Percentiles rank a stretch among this genome's conserved stretches.
These are phyloP conservation scores for Junco hyemalis DNA, from an alignment of 2,113 vertebrate genomes.

Conservation along the genomic window DNA sequence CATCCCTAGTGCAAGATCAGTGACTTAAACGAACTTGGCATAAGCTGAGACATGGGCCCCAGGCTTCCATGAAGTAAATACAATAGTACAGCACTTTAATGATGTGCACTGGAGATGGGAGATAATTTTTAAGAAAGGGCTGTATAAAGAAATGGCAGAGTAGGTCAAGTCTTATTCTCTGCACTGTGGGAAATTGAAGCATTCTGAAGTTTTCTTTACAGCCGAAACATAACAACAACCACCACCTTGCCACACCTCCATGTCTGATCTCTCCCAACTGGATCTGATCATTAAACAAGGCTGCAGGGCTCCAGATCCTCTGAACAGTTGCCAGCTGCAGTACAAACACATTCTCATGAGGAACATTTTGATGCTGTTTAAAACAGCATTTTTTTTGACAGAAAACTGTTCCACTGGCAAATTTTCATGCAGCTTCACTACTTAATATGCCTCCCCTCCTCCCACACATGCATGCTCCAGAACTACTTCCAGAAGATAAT, in stretches of 20 bases:
- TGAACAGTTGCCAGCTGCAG: constrained; percentile 27
- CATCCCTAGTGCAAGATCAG: not conserved
- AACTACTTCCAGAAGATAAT: not conserved
- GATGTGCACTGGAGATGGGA: not conserved
- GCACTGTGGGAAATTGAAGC: not conserved
- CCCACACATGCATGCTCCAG: not conserved
- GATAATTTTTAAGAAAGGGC: not conserved
- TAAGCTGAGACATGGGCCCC: not conserved
- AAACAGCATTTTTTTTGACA: not conserved
- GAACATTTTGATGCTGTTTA: constrained; percentile 16
- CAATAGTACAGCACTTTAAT: not conserved
- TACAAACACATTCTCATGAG: not conserved
- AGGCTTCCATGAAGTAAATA: not conserved
- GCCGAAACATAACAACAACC: not conserved
- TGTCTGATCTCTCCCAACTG: constrained; percentile 25
- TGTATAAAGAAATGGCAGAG: not conserved
- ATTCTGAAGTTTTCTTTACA: not conserved
- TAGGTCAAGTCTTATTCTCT: not conserved
- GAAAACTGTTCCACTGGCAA: constrained; percentile 1
- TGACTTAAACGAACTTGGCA: not conserved
- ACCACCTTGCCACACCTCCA: constrained; percentile 16
- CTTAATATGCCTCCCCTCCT: not conserved
- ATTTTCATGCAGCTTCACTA: not conserved
- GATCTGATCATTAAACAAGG: constrained; percentile 16
- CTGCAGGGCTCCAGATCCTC: constrained; percentile 40